Evolutionary conservation across 2,888 invertebrate species (phyloP), one percentile per base, ranked within the genome.

Genomic region (Drosophila colorata): DNA sequence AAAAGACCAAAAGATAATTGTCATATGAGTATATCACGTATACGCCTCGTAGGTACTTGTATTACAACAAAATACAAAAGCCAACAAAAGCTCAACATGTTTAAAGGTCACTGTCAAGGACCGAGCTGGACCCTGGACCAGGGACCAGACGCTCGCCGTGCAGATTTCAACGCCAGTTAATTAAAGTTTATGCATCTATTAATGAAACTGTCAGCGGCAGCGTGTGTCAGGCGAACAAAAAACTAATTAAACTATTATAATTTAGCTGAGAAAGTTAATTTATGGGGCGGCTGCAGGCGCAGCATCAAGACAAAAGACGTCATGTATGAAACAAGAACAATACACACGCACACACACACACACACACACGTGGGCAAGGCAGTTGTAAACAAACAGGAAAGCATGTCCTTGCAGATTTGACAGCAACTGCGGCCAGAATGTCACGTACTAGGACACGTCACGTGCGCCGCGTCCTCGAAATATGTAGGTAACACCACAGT

Each of bases 191-290:
- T 75, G 66, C 76, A 66, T 55, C 76, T 69, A 75, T 71, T 79
- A 84, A 84, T 73, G 61, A 60, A 83, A 78, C 88, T 85, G 84
- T 86, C 86, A 85, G 78, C 69, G 16, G 49, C 88, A 88, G 80
- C 71, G 35, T 43, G 58, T 58, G 44, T 37, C 59, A 44, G 43
- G 38, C 57, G 63, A 41, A 67, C 72, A 77, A 77, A 74, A 74
- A 87, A 81, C 87, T 85, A 87, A 85, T 85, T 85, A 87, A 85
- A 85, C 85, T 87, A 85, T 85, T 87, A 85, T 82, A 87, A 87
- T 85, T 82, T 78, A 63, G 75, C 60, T 67, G 63, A 69, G 48
- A 63, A 70, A 75, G 82, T 73, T 87, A 87, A 85, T 85, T 85
- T 85, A 87, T 82, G 78, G 68, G 80, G 68, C 67, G 66, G 52